These are phyloP conservation scores for Panopea generosa DNA, from an alignment of 2,888 invertebrate species.

Conservation along the genomic window DNA sequence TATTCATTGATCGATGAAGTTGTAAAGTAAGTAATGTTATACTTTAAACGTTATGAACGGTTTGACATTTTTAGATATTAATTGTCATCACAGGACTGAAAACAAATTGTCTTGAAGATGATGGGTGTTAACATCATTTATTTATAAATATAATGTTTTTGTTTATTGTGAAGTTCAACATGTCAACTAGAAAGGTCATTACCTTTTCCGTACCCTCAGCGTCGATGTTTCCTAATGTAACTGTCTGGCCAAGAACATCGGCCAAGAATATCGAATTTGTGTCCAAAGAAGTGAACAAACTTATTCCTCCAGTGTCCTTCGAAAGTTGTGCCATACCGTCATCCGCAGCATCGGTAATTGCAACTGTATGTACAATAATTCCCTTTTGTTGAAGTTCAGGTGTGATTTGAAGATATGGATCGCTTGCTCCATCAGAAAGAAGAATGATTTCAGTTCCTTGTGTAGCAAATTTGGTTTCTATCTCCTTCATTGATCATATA, in stretches of 20 bases:
- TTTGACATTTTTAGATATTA: too few relatives aligned
- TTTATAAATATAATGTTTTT: too few relatives aligned
- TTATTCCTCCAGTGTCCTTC: conserved; percentile 9
- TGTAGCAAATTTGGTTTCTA: conserved; percentile 3
- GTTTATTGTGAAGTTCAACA: too few relatives aligned
- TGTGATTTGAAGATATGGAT: conserved; percentile 7
- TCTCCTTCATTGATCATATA: too few relatives aligned
- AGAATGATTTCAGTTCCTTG: conserved; percentile 21
- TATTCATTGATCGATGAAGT: too few relatives aligned
- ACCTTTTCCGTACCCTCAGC: background rate
- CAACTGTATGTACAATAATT: conserved; percentile 20
- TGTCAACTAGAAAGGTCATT: too few relatives aligned
- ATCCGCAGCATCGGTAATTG: conserved; percentile 26
- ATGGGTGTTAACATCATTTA: too few relatives aligned
- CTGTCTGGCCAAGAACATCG: conserved; percentile 18
- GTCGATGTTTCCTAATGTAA: background rate
- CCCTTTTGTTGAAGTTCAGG: conserved; percentile 5
- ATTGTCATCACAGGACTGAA: too few relatives aligned
- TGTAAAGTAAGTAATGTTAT: too few relatives aligned
- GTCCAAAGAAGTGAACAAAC: conserved; percentile 21
- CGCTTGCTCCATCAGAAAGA: conserved; percentile 25
- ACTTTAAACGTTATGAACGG: too few relatives aligned
- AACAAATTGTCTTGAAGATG: too few relatives aligned
- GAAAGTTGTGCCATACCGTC: conserved; percentile 2
- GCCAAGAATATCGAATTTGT: conserved; percentile 16